A percentile compares a stretch with the other conserved stretches of the same genome.
Evolutionary conservation across 35 echinoderm and acorn worm genomes (phyloP).

Genomic region (Apostichopus californicus): DNA sequence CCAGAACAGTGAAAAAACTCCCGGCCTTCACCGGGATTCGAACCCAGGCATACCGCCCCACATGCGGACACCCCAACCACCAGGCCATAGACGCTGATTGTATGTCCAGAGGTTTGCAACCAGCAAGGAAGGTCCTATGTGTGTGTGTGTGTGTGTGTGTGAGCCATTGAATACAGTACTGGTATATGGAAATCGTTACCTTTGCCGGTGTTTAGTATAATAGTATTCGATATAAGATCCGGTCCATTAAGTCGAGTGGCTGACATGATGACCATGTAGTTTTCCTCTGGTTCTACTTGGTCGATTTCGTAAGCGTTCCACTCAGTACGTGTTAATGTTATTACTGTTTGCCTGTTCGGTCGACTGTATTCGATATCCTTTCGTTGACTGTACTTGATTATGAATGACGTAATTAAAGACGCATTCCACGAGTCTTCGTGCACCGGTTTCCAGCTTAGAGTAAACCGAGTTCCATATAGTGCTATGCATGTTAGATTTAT

Average conservation of each 20-base stretch:
- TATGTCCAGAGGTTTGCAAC: too few relatives aligned
- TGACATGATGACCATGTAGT: neutral
- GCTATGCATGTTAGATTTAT: neutral
- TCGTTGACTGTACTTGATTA: neutral
- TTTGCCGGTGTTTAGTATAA: neutral
- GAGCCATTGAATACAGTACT: too few relatives aligned
- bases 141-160: too few relatives aligned
- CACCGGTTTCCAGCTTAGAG: neutral
- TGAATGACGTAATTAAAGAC: neutral
- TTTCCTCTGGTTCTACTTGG: neutral
- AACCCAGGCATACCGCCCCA: too few relatives aligned
- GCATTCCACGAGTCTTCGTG: neutral
- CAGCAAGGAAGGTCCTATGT: too few relatives aligned
- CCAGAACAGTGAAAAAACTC: too few relatives aligned
- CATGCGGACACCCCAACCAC: too few relatives aligned
- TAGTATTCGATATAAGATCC: neutral
- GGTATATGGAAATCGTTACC: neutral
- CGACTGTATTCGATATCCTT: neutral
- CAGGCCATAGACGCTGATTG: too few relatives aligned
- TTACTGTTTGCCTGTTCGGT: neutral
- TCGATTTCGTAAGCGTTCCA: neutral
- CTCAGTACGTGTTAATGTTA: neutral
- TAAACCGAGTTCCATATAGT: neutral
- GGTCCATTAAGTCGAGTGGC: neutral
- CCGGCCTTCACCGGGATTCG: too few relatives aligned